phyloP scores from a whole-genome alignment of 2,113 vertebrate genomes.

The Pelmatolapia mariae region DNA sequence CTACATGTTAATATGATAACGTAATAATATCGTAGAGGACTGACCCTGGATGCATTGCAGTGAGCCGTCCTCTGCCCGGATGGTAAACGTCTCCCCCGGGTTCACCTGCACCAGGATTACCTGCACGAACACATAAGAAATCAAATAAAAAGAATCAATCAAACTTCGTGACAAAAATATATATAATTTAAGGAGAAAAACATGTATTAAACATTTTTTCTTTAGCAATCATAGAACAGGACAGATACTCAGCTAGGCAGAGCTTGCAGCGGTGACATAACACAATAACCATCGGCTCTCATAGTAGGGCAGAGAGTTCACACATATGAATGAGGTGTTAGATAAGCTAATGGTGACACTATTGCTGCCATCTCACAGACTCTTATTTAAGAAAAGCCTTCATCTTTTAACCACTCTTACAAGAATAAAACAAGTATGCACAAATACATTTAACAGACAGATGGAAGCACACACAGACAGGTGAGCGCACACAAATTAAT shows the following conservation, averaged over 20 bases:
- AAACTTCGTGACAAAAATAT: background rate
- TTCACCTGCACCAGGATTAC: slow-evolving; percentile 98
- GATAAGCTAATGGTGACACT: background rate
- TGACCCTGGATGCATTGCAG: slow-evolving; percentile 97
- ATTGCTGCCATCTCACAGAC: background rate
- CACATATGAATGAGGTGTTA: slow-evolving; percentile 16
- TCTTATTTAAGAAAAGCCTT: background rate
- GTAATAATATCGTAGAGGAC: slow-evolving; percentile 23
- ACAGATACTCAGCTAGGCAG: background rate
- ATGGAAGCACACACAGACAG: background rate
- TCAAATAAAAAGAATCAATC: background rate
- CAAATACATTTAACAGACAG: background rate
- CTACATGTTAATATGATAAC: background rate
- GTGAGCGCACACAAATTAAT: background rate
- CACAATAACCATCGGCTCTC: background rate
- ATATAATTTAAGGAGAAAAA: background rate
- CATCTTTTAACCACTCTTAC: background rate
- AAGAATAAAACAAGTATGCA: background rate
- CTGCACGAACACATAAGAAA: slow-evolving; percentile 62
- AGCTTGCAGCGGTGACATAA: slow-evolving; percentile 20
- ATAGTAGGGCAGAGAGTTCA: slow-evolving; percentile 17
- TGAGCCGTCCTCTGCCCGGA: slow-evolving; percentile 92
- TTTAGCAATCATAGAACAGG: background rate
- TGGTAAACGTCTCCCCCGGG: slow-evolving; percentile 96
- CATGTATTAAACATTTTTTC: background rate